Percentiles rank a stretch among this genome's conserved stretches.
These are phyloP conservation scores for Vulpes ferrilata DNA, from an alignment of 2,113 vertebrate species.

Conservation along the genomic window DNA sequence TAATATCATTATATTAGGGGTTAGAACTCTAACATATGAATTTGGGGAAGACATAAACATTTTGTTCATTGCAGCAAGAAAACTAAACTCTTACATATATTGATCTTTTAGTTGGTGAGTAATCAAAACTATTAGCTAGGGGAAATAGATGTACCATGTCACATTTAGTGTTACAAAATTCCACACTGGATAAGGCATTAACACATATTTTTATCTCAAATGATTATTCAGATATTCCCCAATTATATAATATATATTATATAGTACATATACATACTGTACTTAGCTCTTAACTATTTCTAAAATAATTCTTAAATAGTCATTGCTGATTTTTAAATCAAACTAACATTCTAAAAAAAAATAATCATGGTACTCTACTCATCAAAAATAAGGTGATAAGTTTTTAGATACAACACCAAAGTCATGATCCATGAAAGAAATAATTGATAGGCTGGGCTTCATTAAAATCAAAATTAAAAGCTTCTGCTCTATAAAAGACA, in stretches of 20 bases:
- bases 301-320: constrained; percentile 31
- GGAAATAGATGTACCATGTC: not conserved
- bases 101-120: not conserved
- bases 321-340: constrained; percentile 1
- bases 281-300: not conserved
- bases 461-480: constrained; percentile 38
- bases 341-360: not conserved
- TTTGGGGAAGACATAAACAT: not conserved
- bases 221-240: not conserved
- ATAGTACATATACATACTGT: not conserved
- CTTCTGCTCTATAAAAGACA: not conserved
- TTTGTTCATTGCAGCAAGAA: not conserved
- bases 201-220: constrained; percentile 53
- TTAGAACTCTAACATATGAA: not conserved
- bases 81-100: not conserved
- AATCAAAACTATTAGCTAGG: not conserved
- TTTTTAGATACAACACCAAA: not conserved
- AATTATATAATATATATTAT: not conserved
- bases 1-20: not conserved
- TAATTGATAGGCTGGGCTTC: not conserved
- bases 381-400: not conserved
- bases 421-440: not conserved
- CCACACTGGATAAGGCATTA: not conserved
- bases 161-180: not conserved
- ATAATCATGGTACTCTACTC: not conserved